phyloP scores from a whole-genome alignment of 2,888 invertebrate species.

The Neoascia interrupta region DNA sequence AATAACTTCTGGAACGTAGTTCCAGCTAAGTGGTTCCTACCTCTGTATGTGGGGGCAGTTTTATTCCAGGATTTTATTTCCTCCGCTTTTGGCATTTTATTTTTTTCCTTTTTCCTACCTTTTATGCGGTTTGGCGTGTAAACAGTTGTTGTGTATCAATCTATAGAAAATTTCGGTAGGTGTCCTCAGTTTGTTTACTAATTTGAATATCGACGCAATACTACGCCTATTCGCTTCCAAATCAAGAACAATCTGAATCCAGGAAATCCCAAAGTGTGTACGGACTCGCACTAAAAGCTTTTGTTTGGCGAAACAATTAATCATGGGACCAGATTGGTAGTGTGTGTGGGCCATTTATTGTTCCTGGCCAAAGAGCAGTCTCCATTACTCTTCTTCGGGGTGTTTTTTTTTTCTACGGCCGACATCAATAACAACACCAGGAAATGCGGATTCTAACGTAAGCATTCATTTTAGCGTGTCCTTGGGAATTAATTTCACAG shows the following conservation, averaged over 20 bases:
- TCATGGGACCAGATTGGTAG: too few species aligned
- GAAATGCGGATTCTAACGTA: not conserved
- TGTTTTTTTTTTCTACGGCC: too few species aligned
- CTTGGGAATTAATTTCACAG: too few species aligned
- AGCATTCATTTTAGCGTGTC: constrained; percentile 2
- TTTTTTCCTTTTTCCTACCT: too few species aligned
- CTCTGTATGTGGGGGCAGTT: not conserved
- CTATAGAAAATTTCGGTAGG: not conserved
- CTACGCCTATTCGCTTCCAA: not conserved
- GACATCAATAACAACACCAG: not conserved
- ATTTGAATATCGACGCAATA: not conserved
- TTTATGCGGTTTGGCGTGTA: too few species aligned
- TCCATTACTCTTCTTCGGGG: constrained; percentile 6
- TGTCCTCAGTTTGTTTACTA: constrained; percentile 1
- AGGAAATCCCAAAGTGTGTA: not conserved
- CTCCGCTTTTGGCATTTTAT: too few species aligned
- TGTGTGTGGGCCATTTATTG: constrained; percentile 16
- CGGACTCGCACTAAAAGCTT: not conserved
- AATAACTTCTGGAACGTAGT: too few species aligned
- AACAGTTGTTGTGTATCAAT: too few species aligned
- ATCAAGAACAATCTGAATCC: too few species aligned
- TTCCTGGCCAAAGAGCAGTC: not conserved
- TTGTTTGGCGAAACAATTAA: constrained; percentile 29
- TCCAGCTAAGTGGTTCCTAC: too few species aligned
- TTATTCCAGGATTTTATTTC: too few species aligned